These are phyloP conservation scores for Benitochromis conjunctus DNA, from an alignment of 2,113 vertebrate genomes.

Conservation along the genomic window DNA sequence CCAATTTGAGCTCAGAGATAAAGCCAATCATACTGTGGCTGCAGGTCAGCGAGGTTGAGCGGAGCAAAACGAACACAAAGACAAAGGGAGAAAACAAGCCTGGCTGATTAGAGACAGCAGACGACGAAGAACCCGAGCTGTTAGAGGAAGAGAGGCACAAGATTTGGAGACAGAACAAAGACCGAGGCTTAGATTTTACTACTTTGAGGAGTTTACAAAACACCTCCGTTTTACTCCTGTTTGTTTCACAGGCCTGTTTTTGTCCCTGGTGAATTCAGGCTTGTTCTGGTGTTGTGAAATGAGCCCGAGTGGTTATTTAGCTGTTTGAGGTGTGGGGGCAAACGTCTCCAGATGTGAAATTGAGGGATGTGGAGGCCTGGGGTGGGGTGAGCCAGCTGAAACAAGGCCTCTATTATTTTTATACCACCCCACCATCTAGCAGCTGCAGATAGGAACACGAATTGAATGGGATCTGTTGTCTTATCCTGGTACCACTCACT, in stretches of 20 bases:
- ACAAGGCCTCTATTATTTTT: conserved; percentile 70
- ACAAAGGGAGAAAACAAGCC: neutral
- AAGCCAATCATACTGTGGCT: neutral
- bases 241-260: conserved; percentile 3
- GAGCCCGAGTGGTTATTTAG: conserved; percentile 38
- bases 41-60: conserved; percentile 4
- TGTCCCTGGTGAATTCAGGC: neutral
- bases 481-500: conserved; percentile 61
- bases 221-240: neutral
- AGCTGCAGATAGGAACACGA: conserved; percentile 57
- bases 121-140: neutral
- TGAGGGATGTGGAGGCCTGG: conserved; percentile 31
- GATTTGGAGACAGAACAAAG: neutral
- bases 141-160: neutral
- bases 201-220: neutral
- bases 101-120: neutral
- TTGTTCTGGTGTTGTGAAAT: conserved; percentile 24
- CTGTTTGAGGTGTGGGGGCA: conserved; percentile 57
- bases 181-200: neutral
- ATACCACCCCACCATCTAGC: conserved; percentile 39
- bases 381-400: conserved; percentile 39
- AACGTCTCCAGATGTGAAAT: conserved; percentile 68
- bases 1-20: neutral
- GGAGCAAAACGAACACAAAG: neutral
- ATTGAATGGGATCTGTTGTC: conserved; percentile 69